Evolutionary conservation across 2,888 invertebrate genomes (phyloP).

Genomic region (Caprella mutica): DNA sequence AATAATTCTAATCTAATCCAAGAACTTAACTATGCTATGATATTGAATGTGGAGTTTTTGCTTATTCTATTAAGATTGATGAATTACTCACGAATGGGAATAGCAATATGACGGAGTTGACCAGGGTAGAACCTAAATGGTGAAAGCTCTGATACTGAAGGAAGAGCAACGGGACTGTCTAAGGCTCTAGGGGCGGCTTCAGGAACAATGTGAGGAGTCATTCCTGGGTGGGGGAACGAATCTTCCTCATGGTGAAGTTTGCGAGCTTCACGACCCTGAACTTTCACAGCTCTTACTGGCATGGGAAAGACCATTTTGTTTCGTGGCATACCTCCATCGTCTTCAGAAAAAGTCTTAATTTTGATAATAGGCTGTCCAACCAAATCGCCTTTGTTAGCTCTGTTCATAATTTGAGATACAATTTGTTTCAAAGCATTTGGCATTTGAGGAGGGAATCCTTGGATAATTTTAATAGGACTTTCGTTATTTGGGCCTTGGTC

Average conservation of each 20-base stretch:
- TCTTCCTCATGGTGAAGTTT: neutral
- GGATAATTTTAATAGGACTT: neutral
- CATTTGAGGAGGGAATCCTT: conserved; percentile 8
- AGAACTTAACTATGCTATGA: neutral
- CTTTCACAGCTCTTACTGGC: neutral
- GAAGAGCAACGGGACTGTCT: conserved; percentile 16
- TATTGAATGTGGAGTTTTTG: neutral
- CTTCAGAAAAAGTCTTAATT: neutral
- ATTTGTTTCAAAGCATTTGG: conserved; percentile 2
- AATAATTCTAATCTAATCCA: neutral
- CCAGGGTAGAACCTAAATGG: conserved; percentile 12
- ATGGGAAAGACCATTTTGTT: conserved; percentile 2
- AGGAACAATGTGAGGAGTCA: conserved; percentile 10
- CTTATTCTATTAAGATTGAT: neutral
- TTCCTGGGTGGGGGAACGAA: conserved; percentile 10
- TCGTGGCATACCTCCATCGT: neutral
- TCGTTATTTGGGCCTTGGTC: neutral
- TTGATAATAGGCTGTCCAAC: neutral
- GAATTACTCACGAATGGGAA: conserved; percentile 16
- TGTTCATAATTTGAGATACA: conserved; percentile 3
- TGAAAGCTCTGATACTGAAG: conserved; percentile 13
- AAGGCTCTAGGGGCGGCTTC: conserved; percentile 27
- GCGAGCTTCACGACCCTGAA: neutral
- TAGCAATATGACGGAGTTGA: conserved; percentile 10
- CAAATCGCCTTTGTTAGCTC: neutral